Evolutionary conservation across 1,140 invertebrate species (phyloP).

Genomic region (Drosophila pachea): DNA sequence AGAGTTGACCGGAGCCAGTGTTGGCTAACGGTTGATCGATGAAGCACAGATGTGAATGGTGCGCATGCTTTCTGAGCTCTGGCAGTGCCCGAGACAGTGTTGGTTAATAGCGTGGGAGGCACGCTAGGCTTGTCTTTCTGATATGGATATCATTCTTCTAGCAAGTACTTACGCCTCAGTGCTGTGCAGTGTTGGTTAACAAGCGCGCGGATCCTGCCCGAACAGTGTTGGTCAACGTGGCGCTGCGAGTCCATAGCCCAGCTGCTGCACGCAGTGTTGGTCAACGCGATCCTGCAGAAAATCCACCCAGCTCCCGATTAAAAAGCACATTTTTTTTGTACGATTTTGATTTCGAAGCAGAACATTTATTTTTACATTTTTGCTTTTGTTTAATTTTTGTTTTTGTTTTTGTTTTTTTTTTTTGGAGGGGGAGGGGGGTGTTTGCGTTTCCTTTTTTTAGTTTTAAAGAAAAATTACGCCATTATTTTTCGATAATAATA

Average conservation of each 20-base stretch:
- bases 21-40: no score
- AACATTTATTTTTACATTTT: slow-evolving; percentile 57
- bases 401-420: slow-evolving; percentile 14
- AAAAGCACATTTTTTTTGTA: slow-evolving; percentile 25
- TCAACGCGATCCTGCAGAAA: not conserved
- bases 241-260: no score
- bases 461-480: slow-evolving; percentile 38
- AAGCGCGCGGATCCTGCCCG: no score
- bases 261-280: no score
- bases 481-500: slow-evolving; percentile 30
- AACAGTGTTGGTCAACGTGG: no score
- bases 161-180: no score
- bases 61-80: no score
- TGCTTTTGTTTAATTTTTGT: slow-evolving; percentile 35
- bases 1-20: no score
- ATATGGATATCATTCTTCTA: no score
- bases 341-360: slow-evolving; percentile 50
- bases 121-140: no score
- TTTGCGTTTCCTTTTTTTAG: slow-evolving; percentile 5
- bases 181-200: not conserved
- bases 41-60: no score
- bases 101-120: not conserved
- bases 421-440: slow-evolving; percentile 7
- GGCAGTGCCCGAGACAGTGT: no score
- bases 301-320: not conserved